phyloP scores from a whole-genome alignment of 1,140 invertebrate genomes.

The Oncopeltus fasciatus region DNA sequence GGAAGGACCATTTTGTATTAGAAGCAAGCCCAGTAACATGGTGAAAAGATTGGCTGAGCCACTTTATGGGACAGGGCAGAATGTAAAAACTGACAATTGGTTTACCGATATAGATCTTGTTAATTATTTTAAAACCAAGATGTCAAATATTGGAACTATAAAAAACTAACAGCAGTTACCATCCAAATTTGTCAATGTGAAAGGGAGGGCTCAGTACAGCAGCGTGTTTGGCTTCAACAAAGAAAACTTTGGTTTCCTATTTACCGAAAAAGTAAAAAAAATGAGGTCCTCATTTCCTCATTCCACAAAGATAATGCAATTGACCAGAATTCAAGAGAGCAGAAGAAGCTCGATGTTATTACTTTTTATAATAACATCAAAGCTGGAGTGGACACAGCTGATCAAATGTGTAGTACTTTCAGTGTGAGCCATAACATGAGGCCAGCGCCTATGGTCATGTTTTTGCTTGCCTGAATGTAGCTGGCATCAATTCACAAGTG shows the following conservation, averaged over 20 bases:
- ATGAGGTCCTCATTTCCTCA: not conserved
- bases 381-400: slow-evolving; percentile 26
- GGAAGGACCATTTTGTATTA: not conserved
- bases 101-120: not conserved
- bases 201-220: not conserved
- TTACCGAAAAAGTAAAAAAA: not conserved
- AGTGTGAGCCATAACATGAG: slow-evolving; percentile 11
- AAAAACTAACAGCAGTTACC: not conserved
- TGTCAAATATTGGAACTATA: not conserved
- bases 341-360: not conserved
- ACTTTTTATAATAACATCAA: slow-evolving; percentile 18
- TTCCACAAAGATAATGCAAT: not conserved
- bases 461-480: not conserved
- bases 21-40: not conserved
- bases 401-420: slow-evolving; percentile 22
- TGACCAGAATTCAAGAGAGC: not conserved
- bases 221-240: not conserved
- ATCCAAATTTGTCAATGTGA: not conserved
- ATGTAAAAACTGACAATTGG: not conserved
- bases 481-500: not conserved
- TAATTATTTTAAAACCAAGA: not conserved
- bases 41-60: not conserved
- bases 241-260: not conserved
- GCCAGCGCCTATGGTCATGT: slow-evolving; percentile 11
- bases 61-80: not conserved